phyloP scores from a whole-genome alignment of 2,113 vertebrate genomes.

The Scatophagus argus region DNA sequence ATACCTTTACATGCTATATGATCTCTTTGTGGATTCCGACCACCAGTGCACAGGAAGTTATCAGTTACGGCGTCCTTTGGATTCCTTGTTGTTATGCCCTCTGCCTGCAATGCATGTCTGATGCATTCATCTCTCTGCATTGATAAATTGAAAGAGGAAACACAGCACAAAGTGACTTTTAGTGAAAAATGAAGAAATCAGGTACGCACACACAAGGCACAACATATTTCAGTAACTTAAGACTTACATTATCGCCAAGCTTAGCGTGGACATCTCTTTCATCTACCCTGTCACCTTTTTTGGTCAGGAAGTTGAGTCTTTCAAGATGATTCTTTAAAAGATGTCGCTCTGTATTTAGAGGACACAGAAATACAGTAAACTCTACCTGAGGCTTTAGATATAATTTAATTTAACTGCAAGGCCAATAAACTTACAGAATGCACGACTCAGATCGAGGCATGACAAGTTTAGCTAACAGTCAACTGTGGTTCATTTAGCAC shows the following conservation, averaged over 20 bases:
- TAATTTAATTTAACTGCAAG: not conserved
- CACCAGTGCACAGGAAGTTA: conserved; percentile 84
- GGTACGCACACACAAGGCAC: not conserved
- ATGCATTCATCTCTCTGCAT: conserved; percentile 77
- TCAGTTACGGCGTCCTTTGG: conserved; percentile 68
- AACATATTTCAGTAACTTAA: not conserved
- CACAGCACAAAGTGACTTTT: not conserved
- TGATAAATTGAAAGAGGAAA: not conserved
- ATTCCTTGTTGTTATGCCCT: conserved; percentile 29
- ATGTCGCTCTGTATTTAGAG: conserved; percentile 65
- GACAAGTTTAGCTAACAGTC: too few species aligned
- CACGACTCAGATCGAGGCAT: too few species aligned
- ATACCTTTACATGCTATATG: conserved; percentile 78
- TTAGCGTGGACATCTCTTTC: conserved; percentile 69
- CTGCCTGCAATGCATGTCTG: conserved; percentile 45
- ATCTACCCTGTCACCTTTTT: accelerated
- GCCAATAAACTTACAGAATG: not conserved
- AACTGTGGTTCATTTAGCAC: too few species aligned
- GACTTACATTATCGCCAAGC: conserved; percentile 71
- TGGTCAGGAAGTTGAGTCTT: conserved; percentile 72
- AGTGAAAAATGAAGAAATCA: not conserved
- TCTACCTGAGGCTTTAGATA: not conserved
- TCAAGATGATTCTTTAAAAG: conserved; percentile 66
- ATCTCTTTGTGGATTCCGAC: conserved; percentile 18
- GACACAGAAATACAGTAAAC: conserved; percentile 15